Conservation (phyloP, 2,888 invertebrate species). For the Luffia ferchaultella region DNA sequence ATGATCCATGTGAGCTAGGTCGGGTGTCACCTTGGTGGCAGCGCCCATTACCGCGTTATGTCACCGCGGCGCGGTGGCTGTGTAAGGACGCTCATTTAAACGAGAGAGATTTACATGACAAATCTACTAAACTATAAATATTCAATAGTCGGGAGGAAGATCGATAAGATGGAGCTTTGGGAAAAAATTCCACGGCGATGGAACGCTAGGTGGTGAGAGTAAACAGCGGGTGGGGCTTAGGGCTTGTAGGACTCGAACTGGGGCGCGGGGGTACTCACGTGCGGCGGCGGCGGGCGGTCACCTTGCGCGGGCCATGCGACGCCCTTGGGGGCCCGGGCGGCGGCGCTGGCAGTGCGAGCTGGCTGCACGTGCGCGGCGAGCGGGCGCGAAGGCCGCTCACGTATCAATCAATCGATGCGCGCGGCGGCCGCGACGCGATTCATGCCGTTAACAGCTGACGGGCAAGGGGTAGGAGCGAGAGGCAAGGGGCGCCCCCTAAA, state of each 20-base stretch:
- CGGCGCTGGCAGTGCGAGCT: conserved; percentile 44
- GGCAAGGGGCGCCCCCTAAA: conserved; percentile 49
- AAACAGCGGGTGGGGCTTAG: too few species aligned
- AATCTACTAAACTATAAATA: conserved; percentile 25
- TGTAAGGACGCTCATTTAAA: too few species aligned
- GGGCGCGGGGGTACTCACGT: conserved; percentile 13
- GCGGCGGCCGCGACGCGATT: conserved; percentile 52
- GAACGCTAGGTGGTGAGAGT: too few species aligned
- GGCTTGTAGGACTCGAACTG: conserved; percentile 23
- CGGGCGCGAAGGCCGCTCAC: conserved; percentile 29
- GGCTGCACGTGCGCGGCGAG: conserved; percentile 13
- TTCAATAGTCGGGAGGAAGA: conserved; percentile 29
- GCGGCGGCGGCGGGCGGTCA: conserved; percentile 3
- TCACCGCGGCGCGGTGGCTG: background rate
- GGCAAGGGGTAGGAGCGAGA: too few species aligned
- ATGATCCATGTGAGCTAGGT: too few species aligned
- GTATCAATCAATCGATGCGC: conserved; percentile 58
- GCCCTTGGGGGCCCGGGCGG: conserved; percentile 45
- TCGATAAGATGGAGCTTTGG: conserved; percentile 38
- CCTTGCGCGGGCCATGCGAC: conserved; percentile 10
- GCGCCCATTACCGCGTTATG: background rate
- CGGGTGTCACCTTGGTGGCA: too few species aligned
- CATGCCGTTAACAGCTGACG: conserved; percentile 61
- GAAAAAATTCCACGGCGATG: conserved; percentile 28
- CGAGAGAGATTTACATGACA: background rate